Evolutionary conservation across 2,888 invertebrate species (phyloP).

Genomic region (Gryllus longicercus): DNA sequence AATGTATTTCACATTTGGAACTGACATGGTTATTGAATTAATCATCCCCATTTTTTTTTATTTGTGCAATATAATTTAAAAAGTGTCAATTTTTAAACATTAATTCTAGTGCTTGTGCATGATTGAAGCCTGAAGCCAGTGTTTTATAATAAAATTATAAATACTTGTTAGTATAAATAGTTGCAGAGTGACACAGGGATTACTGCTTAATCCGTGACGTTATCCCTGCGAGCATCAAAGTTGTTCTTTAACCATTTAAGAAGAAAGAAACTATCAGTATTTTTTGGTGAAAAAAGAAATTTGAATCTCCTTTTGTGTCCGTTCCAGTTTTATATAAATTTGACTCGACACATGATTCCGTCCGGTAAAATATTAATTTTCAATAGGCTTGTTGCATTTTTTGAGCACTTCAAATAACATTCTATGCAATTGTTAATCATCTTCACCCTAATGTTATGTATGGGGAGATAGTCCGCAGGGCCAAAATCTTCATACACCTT

Average conservation of each 20-base stretch:
- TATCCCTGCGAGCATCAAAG: neutral
- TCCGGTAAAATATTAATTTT: neutral
- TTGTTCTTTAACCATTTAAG: neutral
- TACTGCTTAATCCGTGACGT: neutral
- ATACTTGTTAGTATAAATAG: neutral
- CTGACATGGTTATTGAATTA: too few relatives aligned
- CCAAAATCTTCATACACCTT: neutral
- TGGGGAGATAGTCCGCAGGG: neutral
- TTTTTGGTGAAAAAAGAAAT: neutral
- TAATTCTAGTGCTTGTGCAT: neutral
- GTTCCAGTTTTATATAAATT: neutral
- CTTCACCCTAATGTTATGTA: constrained; percentile 10
- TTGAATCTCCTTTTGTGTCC: neutral
- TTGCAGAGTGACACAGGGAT: neutral
- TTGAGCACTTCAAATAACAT: neutral
- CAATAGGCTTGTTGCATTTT: constrained; percentile 17
- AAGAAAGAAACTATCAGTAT: neutral
- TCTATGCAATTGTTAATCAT: constrained; percentile 17
- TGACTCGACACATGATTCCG: neutral
- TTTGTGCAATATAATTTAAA: too few relatives aligned
- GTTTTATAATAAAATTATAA: neutral
- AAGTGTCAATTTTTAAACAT: neutral
- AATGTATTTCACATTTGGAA: too few relatives aligned
- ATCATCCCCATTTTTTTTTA: too few relatives aligned
- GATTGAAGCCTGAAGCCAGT: neutral